Percentiles rank a stretch among this genome's conserved stretches.
These are phyloP conservation scores for Atrichornis clamosus DNA, from an alignment of 2,113 vertebrate species.

Conservation along the genomic window DNA sequence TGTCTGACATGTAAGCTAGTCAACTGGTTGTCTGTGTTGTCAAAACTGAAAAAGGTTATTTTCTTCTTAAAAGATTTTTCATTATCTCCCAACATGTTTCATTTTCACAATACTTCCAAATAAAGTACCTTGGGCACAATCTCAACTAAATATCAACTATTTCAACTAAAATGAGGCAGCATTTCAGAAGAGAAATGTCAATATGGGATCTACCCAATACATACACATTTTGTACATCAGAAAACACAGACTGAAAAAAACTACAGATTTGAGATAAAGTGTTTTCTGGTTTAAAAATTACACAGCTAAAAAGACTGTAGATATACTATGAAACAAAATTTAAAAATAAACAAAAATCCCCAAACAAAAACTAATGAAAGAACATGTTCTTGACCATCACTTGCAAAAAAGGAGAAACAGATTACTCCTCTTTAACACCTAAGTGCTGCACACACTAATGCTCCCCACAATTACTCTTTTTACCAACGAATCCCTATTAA, in stretches of 20 bases:
- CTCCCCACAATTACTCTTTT: neutral
- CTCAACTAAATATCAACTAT: neutral
- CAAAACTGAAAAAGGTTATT: neutral
- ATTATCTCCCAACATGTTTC: neutral
- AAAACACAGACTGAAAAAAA: neutral
- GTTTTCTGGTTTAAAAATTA: neutral
- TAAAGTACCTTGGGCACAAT: neutral
- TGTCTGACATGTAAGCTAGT: neutral
- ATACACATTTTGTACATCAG: neutral
- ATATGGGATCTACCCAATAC: neutral
- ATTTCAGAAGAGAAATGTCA: neutral
- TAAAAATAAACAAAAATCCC: neutral
- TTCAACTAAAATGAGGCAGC: neutral
- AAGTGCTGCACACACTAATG: rapidly evolving
- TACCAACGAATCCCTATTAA: neutral
- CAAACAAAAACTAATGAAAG: neutral
- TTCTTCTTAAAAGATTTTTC: neutral
- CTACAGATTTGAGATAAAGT: neutral
- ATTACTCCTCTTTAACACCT: neutral
- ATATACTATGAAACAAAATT: neutral
- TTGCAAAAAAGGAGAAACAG: neutral
- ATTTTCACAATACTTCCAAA: neutral
- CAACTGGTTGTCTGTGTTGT: too few species aligned
- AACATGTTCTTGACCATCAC: neutral
- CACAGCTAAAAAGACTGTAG: neutral